Base-by-base conservation (phyloP, 2,113 vertebrate genomes). In the Notothenia rossii region DNA sequence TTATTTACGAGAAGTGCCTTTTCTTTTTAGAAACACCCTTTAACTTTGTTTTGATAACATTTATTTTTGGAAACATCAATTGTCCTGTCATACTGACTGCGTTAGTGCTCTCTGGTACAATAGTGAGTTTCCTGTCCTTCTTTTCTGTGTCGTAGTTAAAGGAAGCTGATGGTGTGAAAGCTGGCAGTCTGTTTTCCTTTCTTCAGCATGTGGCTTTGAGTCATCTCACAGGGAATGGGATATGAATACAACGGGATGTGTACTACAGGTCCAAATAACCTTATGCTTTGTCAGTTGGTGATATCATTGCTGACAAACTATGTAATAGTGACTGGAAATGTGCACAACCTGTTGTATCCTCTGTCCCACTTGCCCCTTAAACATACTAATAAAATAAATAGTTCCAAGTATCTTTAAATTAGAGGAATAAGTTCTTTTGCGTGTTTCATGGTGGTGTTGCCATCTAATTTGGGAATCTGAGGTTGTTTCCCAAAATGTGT, bases 161-260 rank as follows among this genome's bases (percentile, higher is more conserved):
- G 93, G 92, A 94, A 92, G 83, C 69, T 75, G 65, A 83, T 49
- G 20, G 63, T 80, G 75, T 91, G 69, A 87, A 93, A 92, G 77
- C 77, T 83, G 46, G 3, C 29, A 29, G 29, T 29, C 29, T 86
- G 69, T 88, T 84, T 87, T 83, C 67, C 43, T 72, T 70, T 61
- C 13, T 64, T 48, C 18, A 48, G 45, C 73, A 74, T 75, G 43
- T 77, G 55, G 8, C 36, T 14, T 1, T 94, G 92, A 94, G 84
- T 94, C 94, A 94, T 76, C 20, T 14, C 46, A 55, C 45, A 79
- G 10, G 81, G 67, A 89, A 79, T 82, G 55, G 80, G 80, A 66
- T 64, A 81, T 73, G 75, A 86, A 86, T 76, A 91, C 77, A 90
- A 88, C 61, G 51, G 72, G 61, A 87, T 69, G 62, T 71, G 66